Percentiles rank a stretch among this genome's conserved stretches.
These are phyloP conservation scores for Gorilla gorilla DNA, from an alignment of 2,113 vertebrate species.

Conservation along the genomic window DNA sequence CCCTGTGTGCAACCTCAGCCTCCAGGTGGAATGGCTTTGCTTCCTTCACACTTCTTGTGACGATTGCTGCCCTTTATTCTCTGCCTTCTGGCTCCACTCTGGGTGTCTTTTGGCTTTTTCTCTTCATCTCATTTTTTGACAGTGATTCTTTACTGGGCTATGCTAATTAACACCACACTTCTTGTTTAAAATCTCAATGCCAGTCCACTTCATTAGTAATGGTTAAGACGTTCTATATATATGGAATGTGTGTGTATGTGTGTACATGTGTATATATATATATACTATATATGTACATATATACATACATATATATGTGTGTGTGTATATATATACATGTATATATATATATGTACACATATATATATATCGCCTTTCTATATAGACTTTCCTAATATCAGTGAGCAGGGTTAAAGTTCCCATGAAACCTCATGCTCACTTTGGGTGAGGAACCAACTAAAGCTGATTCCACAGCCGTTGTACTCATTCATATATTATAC, in stretches of 20 bases:
- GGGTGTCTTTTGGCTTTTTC: neutral
- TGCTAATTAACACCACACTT: neutral
- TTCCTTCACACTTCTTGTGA: fast-evolving
- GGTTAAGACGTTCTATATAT: neutral
- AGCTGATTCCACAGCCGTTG: neutral
- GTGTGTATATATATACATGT: no score
- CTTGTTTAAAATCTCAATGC: neutral
- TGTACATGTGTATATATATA: no score
- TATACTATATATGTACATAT: no score
- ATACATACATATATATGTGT: no score
- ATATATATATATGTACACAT: no score
- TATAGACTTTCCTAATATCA: neutral
- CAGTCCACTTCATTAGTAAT: neutral
- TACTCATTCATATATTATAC: neutral
- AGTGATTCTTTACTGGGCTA: neutral
- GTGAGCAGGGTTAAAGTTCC: neutral
- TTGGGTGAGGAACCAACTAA: neutral
- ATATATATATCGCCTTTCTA: no score
- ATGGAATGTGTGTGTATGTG: no score
- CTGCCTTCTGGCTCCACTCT: neutral
- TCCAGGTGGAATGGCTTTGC: fast-evolving
- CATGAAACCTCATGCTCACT: neutral
- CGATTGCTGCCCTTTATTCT: no score
- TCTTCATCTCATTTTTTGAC: neutral
- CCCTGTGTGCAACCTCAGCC: fast-evolving